Conservation (phyloP, 2,113 vertebrate species). For the Mastomys natalensis region DNA sequence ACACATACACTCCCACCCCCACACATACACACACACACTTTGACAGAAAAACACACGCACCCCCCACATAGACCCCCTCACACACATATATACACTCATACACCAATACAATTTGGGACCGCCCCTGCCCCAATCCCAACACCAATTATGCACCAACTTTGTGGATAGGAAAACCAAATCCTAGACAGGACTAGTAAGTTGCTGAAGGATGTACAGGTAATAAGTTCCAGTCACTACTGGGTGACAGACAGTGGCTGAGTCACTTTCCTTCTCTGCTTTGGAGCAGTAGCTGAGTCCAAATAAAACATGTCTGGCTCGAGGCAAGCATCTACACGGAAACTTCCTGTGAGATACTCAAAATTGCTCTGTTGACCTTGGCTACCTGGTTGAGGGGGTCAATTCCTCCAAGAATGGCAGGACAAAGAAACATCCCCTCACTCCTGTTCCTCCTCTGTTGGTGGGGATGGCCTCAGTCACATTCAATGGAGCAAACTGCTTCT, state of each 20-base stretch:
- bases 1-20: background rate
- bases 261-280: background rate
- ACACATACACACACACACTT: background rate
- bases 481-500: background rate
- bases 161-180: background rate
- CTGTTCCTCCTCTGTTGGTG: background rate
- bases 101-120: background rate
- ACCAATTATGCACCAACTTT: background rate
- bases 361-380: background rate
- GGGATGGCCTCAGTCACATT: background rate
- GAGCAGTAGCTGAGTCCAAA: background rate
- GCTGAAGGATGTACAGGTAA: background rate
- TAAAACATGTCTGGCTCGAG: background rate
- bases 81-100: background rate
- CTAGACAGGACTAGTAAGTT: constrained; percentile 39
- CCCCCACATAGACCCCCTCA: background rate
- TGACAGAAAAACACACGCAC: background rate
- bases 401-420: background rate
- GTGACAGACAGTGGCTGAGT: background rate
- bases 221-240: background rate
- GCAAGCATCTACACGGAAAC: background rate
- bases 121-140: background rate
- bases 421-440: background rate
- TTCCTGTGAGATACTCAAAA: background rate
- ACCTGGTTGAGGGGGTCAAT: background rate